Percentiles rank a stretch among this genome's conserved stretches.
Evolutionary conservation across 2,113 vertebrate genomes (phyloP).

Genomic region (Parus major): DNA sequence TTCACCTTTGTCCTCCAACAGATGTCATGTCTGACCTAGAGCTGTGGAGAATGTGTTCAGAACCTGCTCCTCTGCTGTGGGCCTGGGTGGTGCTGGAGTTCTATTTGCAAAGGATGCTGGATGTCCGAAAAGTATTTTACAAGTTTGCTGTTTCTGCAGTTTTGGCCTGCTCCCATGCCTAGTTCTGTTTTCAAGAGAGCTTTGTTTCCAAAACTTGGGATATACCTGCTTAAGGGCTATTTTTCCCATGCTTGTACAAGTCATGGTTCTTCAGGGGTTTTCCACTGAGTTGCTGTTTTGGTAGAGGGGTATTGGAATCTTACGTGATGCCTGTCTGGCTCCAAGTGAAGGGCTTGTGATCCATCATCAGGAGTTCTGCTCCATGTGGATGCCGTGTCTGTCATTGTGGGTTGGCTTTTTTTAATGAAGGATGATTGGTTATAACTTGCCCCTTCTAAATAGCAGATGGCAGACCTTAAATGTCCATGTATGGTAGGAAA

Average conservation of each 20-base stretch:
- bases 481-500: not conserved
- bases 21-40: accelerated
- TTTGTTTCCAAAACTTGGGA: not conserved
- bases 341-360: not conserved
- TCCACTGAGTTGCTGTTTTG: not conserved
- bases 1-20: not conserved
- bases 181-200: not conserved
- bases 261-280: accelerated
- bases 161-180: not conserved
- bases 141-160: not conserved
- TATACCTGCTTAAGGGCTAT: not conserved
- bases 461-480: not conserved
- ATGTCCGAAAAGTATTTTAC: accelerated
- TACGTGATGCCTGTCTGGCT: not conserved
- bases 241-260: not conserved
- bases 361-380: not conserved
- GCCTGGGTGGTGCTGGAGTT: not conserved
- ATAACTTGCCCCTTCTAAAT: not conserved
- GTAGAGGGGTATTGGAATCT: not conserved
- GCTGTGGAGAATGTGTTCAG: accelerated
- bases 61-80: not conserved
- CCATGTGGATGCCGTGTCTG: accelerated
- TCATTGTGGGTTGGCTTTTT: not conserved
- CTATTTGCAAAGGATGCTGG: not conserved
- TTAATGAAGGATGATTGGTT: not conserved